Evolutionary conservation across 2,888 invertebrate species (phyloP).

Genomic region (Drosophila neotestacea): DNA sequence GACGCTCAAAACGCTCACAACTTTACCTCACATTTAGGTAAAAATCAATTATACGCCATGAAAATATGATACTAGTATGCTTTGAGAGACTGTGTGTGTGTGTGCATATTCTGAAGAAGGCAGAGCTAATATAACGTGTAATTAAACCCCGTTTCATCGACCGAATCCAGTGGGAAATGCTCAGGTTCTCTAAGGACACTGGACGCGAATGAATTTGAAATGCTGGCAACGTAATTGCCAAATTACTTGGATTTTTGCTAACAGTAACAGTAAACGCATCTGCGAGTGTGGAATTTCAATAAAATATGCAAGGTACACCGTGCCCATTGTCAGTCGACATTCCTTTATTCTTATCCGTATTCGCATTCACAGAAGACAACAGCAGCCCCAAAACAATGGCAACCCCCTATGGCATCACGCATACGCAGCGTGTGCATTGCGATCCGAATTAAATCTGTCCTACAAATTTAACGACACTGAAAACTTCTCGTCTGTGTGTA

Average conservation of each 20-base stretch:
- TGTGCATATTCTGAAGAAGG: slow-evolving; percentile 12
- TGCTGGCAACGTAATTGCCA: slow-evolving; percentile 75
- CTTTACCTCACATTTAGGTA: slow-evolving; percentile 54
- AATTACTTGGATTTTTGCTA: slow-evolving; percentile 71
- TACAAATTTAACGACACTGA: slow-evolving; percentile 10
- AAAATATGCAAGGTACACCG: slow-evolving; percentile 72
- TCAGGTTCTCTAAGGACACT: slow-evolving; percentile 42
- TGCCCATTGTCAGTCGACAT: slow-evolving; percentile 31
- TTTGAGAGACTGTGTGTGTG: slow-evolving; percentile 4
- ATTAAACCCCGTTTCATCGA: slow-evolving; percentile 58
- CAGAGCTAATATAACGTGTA: slow-evolving; percentile 72
- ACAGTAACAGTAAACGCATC: slow-evolving; percentile 72
- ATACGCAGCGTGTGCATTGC: slow-evolving; percentile 43
- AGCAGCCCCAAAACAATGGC: slow-evolving; percentile 23
- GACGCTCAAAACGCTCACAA: slow-evolving; percentile 15
- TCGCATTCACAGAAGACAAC: neutral
- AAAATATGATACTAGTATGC: slow-evolving; percentile 65
- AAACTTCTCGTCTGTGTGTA: neutral
- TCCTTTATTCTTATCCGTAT: slow-evolving; percentile 16
- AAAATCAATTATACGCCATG: slow-evolving; percentile 76
- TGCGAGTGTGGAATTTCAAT: slow-evolving; percentile 77
- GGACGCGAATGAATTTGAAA: slow-evolving; percentile 58
- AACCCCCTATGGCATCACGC: slow-evolving; percentile 39
- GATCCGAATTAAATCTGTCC: slow-evolving; percentile 4
- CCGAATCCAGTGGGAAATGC: slow-evolving; percentile 35